These are phyloP conservation scores for Capricornis sumatraensis DNA, from an alignment of 2,113 vertebrate genomes.

Conservation along the genomic window DNA sequence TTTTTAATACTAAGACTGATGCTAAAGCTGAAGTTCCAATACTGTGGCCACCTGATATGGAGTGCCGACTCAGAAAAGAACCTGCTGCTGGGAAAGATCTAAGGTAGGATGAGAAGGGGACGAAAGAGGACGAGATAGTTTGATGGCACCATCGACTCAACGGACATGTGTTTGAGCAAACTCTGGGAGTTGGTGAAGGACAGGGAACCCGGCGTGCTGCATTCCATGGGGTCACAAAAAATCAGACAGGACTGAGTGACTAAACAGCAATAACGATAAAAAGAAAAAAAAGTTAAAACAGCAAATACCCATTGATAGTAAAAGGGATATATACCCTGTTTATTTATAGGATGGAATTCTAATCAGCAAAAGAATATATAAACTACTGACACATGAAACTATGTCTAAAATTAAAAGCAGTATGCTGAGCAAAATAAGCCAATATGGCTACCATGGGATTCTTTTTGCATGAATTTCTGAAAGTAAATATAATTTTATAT, in stretches of 20 bases:
- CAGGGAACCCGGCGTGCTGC: accelerated
- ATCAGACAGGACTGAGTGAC: accelerated
- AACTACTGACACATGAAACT: background rate
- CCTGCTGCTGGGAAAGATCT: background rate
- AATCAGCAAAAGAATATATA: background rate
- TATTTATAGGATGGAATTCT: background rate
- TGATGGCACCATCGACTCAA: background rate
- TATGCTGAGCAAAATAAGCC: background rate
- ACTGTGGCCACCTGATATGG: background rate
- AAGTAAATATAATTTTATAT: background rate
- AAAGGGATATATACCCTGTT: background rate
- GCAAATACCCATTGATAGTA: background rate
- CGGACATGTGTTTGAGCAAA: background rate
- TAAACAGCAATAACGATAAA: background rate
- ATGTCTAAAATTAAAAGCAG: background rate
- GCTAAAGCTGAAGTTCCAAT: background rate
- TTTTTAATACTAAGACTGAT: background rate
- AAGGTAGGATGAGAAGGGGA: background rate
- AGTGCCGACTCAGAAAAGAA: background rate
- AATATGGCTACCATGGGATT: background rate
- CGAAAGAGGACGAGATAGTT: background rate
- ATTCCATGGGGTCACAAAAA: background rate
- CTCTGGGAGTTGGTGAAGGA: background rate
- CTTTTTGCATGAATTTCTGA: background rate
- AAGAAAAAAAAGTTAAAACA: background rate